These are phyloP conservation scores for Herminia tarsipennalis DNA, from an alignment of 2,888 invertebrate genomes.

Conservation along the genomic window DNA sequence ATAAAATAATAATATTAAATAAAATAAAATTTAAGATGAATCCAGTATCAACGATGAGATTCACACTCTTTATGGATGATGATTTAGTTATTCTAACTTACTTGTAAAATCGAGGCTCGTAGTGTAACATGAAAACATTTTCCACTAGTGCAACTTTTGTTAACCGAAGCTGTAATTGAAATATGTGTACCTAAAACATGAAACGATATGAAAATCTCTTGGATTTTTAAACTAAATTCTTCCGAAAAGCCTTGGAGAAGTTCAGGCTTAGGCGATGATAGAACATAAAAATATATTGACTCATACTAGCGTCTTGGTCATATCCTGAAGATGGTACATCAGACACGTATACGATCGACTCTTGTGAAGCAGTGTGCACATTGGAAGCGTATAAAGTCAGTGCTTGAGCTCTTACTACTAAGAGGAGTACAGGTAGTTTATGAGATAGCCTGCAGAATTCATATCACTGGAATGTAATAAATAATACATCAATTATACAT, in stretches of 20 bases:
- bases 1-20: no score
- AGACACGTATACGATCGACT: conserved; percentile 39
- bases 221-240: no score
- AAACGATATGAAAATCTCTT: background rate
- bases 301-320: conserved; percentile 46
- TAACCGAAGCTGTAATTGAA: conserved; percentile 52
- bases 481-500: no score
- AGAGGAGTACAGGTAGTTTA: conserved; percentile 47
- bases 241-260: background rate
- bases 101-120: conserved; percentile 48
- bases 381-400: conserved; percentile 47
- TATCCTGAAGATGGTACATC: conserved; percentile 46
- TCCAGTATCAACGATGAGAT: no score
- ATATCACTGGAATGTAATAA: conserved; percentile 43
- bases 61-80: background rate
- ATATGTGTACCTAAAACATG: conserved; percentile 47
- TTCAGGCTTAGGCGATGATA: no score
- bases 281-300: no score
- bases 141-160: conserved; percentile 51
- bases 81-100: conserved; percentile 25
- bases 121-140: conserved; percentile 51
- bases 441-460: conserved; percentile 31
- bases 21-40: no score
- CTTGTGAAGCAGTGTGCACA: conserved; percentile 46
- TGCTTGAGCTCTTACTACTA: conserved; percentile 38